These are phyloP conservation scores for Anser brachyrhynchus DNA, from an alignment of 2,113 vertebrate species.

Conservation along the genomic window DNA sequence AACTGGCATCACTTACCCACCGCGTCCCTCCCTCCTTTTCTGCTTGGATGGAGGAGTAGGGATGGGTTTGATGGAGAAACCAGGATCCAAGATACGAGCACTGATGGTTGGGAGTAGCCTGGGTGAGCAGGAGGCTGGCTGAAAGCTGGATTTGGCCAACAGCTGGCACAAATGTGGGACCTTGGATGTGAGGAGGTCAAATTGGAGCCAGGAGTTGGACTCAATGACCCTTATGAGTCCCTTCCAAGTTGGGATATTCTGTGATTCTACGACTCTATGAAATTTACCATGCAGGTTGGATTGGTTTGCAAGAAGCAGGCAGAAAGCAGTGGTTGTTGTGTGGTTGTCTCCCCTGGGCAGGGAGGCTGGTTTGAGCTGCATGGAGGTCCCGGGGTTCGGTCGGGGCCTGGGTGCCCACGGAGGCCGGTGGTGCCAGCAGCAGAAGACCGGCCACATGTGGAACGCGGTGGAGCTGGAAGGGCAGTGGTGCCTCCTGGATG, in stretches of 20 bases:
- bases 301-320: not conserved
- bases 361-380: constrained; percentile 74
- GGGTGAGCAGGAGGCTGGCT: not conserved
- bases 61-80: not conserved
- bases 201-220: too few species aligned
- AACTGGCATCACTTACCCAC: not conserved
- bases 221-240: too few species aligned
- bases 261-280: too few species aligned
- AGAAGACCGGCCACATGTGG: constrained; percentile 84
- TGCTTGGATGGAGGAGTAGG: not conserved
- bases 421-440: constrained; percentile 70
- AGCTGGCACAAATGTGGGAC: rapidly evolving
- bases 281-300: not conserved
- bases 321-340: not conserved
- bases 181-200: not conserved
- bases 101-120: not conserved
- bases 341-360: not conserved
- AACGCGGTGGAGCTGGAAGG: constrained; percentile 76
- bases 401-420: constrained; percentile 73
- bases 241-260: too few species aligned
- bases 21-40: not conserved
- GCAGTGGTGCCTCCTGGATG: constrained; percentile 81
- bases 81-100: not conserved
- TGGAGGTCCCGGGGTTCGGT: constrained; percentile 77
- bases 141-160: not conserved